Base-by-base conservation (phyloP, 2,888 invertebrate genomes). In the Polia nebulosa region DNA sequence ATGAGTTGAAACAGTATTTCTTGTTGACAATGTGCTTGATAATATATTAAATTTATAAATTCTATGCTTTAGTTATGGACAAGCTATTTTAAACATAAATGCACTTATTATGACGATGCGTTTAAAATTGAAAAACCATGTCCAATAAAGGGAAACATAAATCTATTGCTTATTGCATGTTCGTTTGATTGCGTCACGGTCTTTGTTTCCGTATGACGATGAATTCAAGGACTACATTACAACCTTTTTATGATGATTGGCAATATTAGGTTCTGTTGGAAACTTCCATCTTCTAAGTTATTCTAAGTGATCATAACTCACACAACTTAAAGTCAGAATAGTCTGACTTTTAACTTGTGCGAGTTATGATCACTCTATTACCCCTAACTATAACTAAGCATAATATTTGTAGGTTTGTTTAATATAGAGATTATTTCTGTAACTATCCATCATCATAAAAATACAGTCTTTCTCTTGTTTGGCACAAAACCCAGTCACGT, bases 141-240 rank as follows among this genome's bases (percentile, higher is more conserved):
- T 75, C 15, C 57, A 76, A 64, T 77, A 55, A 61, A 61, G 60
- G 32, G 47, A 61, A 76, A 76, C 60, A 64, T 68, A 41, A 67
- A 41, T 49, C 15, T 29, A 22, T 32, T n/a, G n/a, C n/a, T n/a
- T n/a, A n/a, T n/a, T 62, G 22, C 49, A 27, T 71, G 45, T 52
- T 63, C 39, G 3, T 15, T 53, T 57, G 69, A 80, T 69, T 69
- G 52, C 69, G 53, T 80, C 63, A 68, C 27, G 52, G 59, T 57
- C 47, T 78, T 76, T 84, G 82, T 75, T 55, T 60, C 59, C 53
- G 57, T 55, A 57, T 27, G 39, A 56, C 41, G 53, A 64, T 25
- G 22, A 58, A 39, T 53, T 68, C 60, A 56, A 61, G 60, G 61
- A 52, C 61, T 59, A 34, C 2, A 66, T 34, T 45, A 55, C n/a